phyloP scores from a whole-genome alignment of 2,888 invertebrate species.

The Cosmia trapezina region DNA sequence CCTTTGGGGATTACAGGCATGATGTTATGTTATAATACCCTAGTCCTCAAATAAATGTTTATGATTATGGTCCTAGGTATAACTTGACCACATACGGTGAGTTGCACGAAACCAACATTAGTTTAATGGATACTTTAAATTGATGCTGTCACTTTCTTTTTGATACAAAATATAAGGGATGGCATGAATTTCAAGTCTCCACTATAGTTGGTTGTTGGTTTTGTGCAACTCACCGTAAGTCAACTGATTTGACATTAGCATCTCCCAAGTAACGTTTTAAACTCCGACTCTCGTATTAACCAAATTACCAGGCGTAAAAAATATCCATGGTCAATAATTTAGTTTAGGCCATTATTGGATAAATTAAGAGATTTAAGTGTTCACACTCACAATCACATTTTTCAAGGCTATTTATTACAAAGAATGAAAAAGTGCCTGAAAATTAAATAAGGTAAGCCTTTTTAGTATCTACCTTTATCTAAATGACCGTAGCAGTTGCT shows the following conservation, averaged over 20 bases:
- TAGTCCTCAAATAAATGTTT: not conserved
- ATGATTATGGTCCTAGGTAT: no score
- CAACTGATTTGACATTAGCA: not conserved
- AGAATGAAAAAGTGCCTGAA: not conserved
- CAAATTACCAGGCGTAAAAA: not conserved
- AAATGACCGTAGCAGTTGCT: not conserved
- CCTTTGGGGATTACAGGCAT: not conserved
- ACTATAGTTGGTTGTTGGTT: no score
- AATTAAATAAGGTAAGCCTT: not conserved
- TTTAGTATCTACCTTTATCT: not conserved
- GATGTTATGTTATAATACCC: not conserved
- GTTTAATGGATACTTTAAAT: no score
- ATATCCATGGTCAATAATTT: not conserved
- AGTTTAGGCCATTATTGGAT: not conserved
- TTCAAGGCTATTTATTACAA: constrained; percentile 4
- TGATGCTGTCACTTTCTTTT: no score
- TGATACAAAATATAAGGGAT: no score
- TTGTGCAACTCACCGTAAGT: no score
- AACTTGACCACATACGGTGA: not conserved
- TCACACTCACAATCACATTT: constrained; percentile 1
- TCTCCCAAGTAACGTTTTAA: not conserved
- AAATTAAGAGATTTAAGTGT: constrained; percentile 1
- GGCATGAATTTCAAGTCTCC: no score
- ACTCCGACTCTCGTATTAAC: no score
- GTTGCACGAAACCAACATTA: no score